phyloP scores from a whole-genome alignment of 2,888 invertebrate species.

The Yponomeuta malinellus region DNA sequence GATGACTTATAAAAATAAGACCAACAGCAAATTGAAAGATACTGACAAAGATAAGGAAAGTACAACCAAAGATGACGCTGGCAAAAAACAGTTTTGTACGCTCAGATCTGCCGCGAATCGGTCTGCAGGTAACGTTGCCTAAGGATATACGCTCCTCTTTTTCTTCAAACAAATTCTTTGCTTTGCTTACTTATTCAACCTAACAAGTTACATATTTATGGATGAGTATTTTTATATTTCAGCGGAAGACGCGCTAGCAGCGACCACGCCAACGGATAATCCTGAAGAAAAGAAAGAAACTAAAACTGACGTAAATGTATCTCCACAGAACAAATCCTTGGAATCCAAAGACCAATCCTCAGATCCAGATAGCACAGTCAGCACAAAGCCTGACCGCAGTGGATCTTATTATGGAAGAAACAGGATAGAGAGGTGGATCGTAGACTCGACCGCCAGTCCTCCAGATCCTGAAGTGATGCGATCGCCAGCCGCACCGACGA shows the following conservation, averaged over 20 bases:
- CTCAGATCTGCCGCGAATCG: not conserved
- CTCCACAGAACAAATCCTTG: not conserved
- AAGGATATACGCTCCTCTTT: not conserved
- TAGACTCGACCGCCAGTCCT: not conserved
- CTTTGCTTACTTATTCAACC: too few relatives aligned
- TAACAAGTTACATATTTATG: too few relatives aligned
- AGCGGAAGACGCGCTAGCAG: not conserved
- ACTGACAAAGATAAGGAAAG: not conserved
- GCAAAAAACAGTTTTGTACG: not conserved
- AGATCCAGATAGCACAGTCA: not conserved
- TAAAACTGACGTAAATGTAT: not conserved
- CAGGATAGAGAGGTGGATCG: slow-evolving; percentile 14
- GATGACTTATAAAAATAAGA: not conserved
- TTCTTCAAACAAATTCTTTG: not conserved
- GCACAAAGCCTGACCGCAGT: not conserved
- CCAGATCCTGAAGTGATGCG: not conserved
- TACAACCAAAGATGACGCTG: not conserved
- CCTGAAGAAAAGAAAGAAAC: not conserved
- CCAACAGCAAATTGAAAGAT: not conserved
- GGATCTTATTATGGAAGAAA: slow-evolving; percentile 8
- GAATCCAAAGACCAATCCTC: not conserved
- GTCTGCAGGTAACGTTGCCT: not conserved
- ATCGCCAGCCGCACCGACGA: not conserved
- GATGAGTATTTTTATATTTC: not conserved
- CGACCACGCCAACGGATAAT: not conserved